These are phyloP conservation scores for Herpailurus yagouaroundi DNA, from an alignment of 2,113 vertebrate species.

Conservation along the genomic window DNA sequence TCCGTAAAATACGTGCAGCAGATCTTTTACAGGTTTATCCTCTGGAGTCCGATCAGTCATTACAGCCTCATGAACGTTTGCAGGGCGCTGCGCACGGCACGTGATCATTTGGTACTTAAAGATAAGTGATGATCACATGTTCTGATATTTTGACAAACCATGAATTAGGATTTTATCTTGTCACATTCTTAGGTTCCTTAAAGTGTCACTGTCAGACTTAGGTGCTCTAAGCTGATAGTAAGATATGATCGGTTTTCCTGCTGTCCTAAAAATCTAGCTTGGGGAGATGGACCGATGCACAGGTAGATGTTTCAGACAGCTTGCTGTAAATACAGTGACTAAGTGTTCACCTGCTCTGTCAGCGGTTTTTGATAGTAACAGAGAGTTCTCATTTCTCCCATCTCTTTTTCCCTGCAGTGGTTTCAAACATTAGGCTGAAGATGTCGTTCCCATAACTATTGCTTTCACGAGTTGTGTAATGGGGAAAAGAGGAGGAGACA, in stretches of 20 bases:
- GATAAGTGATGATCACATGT: constrained; percentile 20
- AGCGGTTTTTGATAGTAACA: background rate
- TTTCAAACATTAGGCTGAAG: constrained; percentile 76
- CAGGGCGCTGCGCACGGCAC: constrained; percentile 28
- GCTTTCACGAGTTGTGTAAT: constrained; percentile 77
- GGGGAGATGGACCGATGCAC: constrained; percentile 5
- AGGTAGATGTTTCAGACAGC: background rate
- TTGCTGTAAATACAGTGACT: constrained; percentile 45
- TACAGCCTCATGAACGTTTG: constrained; percentile 16
- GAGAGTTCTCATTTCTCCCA: constrained; percentile 18
- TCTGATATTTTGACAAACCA: background rate
- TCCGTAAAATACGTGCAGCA: constrained; percentile 30
- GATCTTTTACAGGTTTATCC: constrained; percentile 32
- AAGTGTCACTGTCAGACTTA: background rate
- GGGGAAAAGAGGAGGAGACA: constrained; percentile 64
- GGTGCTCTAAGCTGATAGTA: background rate
- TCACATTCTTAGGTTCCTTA: constrained; percentile 7
- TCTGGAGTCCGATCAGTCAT: background rate
- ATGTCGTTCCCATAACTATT: constrained; percentile 66
- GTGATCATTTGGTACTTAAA: constrained; percentile 20
- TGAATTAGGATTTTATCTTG: constrained; percentile 39
- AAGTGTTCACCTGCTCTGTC: constrained; percentile 1
- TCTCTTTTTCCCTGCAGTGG: constrained; percentile 56
- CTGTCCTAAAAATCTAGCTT: constrained; percentile 21
- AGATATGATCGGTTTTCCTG: constrained; percentile 7